Evolutionary conservation across 2,888 invertebrate genomes (phyloP).

Genomic region (Drosophila recens): DNA sequence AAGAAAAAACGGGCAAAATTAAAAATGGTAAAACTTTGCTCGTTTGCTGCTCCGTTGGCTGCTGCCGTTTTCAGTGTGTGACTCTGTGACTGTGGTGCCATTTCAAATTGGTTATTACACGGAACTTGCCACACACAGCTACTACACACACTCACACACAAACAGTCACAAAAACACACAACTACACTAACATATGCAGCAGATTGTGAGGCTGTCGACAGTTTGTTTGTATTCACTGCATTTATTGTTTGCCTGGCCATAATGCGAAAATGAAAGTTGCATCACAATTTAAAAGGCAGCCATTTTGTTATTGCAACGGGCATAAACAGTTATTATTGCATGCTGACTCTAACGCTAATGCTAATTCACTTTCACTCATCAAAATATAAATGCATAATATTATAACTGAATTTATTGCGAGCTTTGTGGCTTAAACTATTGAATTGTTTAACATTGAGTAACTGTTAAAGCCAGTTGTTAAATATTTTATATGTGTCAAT

Average conservation of each 20-base stretch:
- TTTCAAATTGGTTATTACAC: conserved; percentile 76
- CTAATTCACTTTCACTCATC: conserved; percentile 20
- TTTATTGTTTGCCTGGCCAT: conserved; percentile 45
- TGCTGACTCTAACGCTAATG: not conserved
- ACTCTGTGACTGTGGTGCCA: conserved; percentile 56
- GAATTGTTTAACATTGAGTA: not conserved
- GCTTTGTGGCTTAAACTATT: not conserved
- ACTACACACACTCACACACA: conserved; percentile 14
- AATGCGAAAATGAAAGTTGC: conserved; percentile 54
- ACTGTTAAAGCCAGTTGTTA: not conserved
- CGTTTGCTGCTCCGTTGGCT: conserved; percentile 53
- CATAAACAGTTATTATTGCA: conserved; percentile 9
- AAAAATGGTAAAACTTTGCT: conserved; percentile 73
- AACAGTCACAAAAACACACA: not conserved
- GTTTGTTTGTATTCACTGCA: conserved; percentile 36
- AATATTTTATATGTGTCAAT: not conserved
- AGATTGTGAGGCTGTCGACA: conserved; percentile 38
- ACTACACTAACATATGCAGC: conserved; percentile 22
- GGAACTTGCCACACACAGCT: conserved; percentile 35
- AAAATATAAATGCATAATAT: not conserved
- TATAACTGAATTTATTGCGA: not conserved
- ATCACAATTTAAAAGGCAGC: conserved; percentile 28
- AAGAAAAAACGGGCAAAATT: conserved; percentile 46
- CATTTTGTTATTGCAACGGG: conserved; percentile 14
- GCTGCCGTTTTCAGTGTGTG: conserved; percentile 26